Base-by-base conservation (phyloP, 1,140 invertebrate species). In the Stenopsyche tienmushanensis region DNA sequence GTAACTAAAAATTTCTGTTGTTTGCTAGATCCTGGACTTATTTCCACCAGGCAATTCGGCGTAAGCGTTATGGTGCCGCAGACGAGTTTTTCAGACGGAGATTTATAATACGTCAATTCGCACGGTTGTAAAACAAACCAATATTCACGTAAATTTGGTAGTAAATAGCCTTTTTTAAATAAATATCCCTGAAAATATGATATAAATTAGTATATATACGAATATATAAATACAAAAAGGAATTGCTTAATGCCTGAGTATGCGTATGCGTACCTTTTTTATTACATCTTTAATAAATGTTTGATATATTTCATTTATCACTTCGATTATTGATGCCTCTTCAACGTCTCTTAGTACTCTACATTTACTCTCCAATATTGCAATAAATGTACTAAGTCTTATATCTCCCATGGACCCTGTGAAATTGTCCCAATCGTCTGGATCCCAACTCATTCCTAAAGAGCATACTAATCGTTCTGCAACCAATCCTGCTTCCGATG, bases 261-360 rank as follows among this genome's bases (percentile, higher is more conserved):
- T 8, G 34, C 34, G 7, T n/a, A 39, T 23, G 21, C 52, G 72
- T 76, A 88, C 88, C 82, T 91, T 91, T 77, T 91, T 91, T n/a
- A 92, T 85, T 34, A 91, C 88, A 79, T 92, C 90, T 59, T 89
- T 84, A 42, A 92, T 84, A 59, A 89, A 90, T n/a, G 85, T 88
- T 69, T 90, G 86, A 72, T 88, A 87, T 15, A 92, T 80, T 71
- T 90, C 89, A 49, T 88, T 83, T 1, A 92, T 84, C 1, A 88
- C 88, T 79, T 90, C 88, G 0, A 82, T 77, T 3, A 92, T 72
- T 0, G 87, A 88, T 39, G 83, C 81, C 10, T 76, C 73, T 72
- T 89, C 85, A 39, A 84, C 72, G 23, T 79, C 81, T 39, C 83
- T 79, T 29, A 81, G 81, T 58, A 82, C 81, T 29, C 84, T 80